phyloP scores from a whole-genome alignment of 2,113 vertebrate genomes.

The Piprites chloris region DNA sequence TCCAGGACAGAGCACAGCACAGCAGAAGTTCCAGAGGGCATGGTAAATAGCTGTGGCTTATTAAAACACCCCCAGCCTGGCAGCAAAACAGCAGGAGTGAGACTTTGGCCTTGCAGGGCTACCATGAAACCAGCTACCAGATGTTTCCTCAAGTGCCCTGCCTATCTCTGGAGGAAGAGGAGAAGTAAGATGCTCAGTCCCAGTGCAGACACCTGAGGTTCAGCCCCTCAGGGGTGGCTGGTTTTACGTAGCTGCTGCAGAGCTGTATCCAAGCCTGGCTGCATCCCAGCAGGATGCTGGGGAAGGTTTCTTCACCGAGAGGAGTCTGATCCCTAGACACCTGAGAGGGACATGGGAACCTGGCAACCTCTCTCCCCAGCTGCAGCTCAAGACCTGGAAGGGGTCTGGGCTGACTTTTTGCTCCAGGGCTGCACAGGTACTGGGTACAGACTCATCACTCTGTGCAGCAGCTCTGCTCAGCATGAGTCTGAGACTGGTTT shows the following conservation, averaged over 20 bases:
- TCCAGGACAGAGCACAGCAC: not conserved
- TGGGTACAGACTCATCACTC: not conserved
- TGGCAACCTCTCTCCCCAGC: not conserved
- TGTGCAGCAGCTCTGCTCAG: not conserved
- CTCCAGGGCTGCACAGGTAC: not conserved
- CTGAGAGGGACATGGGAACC: not conserved
- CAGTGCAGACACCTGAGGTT: accelerated
- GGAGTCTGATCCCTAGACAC: not conserved
- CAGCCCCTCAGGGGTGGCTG: not conserved
- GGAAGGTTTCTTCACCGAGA: not conserved
- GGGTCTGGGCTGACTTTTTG: not conserved
- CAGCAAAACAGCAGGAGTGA: not conserved
- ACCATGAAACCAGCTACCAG: not conserved
- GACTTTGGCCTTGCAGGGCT: not conserved
- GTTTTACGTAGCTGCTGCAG: not conserved
- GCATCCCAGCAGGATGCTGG: not conserved
- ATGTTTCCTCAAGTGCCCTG: not conserved
- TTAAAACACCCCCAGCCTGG: not conserved
- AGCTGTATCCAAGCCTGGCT: not conserved
- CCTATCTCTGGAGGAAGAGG: not conserved
- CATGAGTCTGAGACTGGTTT: constrained; percentile 13
- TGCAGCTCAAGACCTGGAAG: not conserved
- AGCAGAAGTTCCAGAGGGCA: not conserved
- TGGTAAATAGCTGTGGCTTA: not conserved
- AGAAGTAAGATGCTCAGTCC: not conserved